Evolutionary conservation across 2,888 invertebrate genomes (phyloP).

Genomic region (Apoda limacodes): DNA sequence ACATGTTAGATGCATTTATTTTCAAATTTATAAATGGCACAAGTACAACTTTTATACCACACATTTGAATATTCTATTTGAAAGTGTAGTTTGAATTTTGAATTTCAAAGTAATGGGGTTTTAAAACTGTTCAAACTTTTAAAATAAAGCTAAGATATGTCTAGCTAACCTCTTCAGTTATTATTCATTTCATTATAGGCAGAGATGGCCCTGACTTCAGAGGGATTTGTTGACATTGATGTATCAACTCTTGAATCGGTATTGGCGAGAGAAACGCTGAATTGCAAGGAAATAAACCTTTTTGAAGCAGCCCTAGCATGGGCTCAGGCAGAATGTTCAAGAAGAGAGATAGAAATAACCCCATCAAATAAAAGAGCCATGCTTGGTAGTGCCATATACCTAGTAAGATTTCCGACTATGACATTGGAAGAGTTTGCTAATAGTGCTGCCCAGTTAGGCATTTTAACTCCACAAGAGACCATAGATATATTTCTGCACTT

Average conservation of each 20-base stretch:
- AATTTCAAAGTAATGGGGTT: no score
- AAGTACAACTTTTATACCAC: no score
- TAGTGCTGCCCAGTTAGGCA: conserved; percentile 92
- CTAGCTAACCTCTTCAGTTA: background rate
- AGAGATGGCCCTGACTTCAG: conserved; percentile 95
- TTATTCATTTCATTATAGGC: conserved; percentile 73
- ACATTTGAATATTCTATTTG: no score
- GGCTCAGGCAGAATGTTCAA: conserved; percentile 91
- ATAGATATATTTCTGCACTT: conserved; percentile 96
- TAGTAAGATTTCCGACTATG: conserved; percentile 96
- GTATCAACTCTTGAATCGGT: conserved; percentile 92
- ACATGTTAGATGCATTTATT: no score
- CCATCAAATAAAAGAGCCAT: conserved; percentile 83
- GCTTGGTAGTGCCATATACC: conserved; percentile 82
- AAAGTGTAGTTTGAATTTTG: no score
- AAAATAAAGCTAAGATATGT: background rate
- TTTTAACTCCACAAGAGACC: conserved; percentile 92
- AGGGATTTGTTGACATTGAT: conserved; percentile 97
- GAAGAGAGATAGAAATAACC: conserved; percentile 85
- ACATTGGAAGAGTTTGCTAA: conserved; percentile 91
- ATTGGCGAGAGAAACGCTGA: conserved; percentile 91
- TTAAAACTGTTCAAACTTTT: background rate
- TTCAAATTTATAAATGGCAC: no score
- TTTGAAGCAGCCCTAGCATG: conserved; percentile 93
- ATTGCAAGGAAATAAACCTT: conserved; percentile 92